A percentile compares a stretch with the other conserved stretches of the same genome.
Evolutionary conservation across 2,113 vertebrate species (phyloP).

Genomic region (Probosciger aterrimus): DNA sequence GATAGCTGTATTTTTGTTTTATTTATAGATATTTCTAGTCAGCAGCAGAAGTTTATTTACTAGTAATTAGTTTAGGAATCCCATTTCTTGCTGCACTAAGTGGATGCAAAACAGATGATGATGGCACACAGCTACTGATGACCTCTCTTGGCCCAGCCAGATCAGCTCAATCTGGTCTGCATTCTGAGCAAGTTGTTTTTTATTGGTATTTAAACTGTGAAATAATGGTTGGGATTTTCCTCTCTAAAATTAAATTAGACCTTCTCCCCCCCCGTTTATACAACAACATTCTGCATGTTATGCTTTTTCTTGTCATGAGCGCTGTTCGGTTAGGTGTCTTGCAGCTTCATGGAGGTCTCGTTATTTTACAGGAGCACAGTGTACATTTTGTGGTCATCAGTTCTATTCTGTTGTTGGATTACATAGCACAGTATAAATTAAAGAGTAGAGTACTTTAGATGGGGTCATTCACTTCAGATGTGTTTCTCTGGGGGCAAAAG

Average conservation of each 20-base stretch:
- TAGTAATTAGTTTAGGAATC: slow-evolving; percentile 59
- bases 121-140: slow-evolving; percentile 63
- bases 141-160: slow-evolving; percentile 60
- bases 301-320: not conserved
- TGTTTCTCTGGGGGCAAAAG: not conserved
- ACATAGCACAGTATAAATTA: slow-evolving; percentile 26
- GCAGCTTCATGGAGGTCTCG: not conserved
- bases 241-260: slow-evolving; percentile 34
- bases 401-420: slow-evolving; percentile 4
- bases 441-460: not conserved
- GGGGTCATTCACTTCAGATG: slow-evolving; percentile 4
- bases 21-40: slow-evolving; percentile 46
- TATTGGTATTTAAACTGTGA: slow-evolving; percentile 58
- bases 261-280: not conserved
- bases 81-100: slow-evolving; percentile 37
- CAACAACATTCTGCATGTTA: not conserved
- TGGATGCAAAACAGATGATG: slow-evolving; percentile 69
- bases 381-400: slow-evolving; percentile 47
- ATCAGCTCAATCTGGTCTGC: slow-evolving; percentile 43
- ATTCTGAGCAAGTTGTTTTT: slow-evolving; percentile 55
- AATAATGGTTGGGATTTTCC: slow-evolving; percentile 51
- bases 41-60: slow-evolving; percentile 64
- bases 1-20: slow-evolving; percentile 61
- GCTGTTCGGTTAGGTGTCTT: not conserved
- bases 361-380: slow-evolving; percentile 39